A percentile compares a stretch with the other conserved stretches of the same genome.
Conservation (phyloP, 2,797 vertebrate species). For the Gymnothorax javanicus region DNA sequence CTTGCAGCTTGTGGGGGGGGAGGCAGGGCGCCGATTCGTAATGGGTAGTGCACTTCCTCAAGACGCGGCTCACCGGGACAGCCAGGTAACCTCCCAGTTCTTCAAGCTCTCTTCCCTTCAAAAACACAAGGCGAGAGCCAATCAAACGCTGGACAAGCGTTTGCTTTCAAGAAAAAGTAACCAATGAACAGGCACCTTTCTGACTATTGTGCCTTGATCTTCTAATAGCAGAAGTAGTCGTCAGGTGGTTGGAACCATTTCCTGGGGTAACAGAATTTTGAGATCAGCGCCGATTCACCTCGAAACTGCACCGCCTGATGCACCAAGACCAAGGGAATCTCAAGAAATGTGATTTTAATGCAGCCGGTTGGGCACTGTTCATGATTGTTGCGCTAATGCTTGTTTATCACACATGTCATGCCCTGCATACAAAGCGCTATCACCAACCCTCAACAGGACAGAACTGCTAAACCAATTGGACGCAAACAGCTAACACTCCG, state of each 20-base stretch:
- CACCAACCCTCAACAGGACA: too few relatives aligned
- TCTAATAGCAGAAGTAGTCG: not conserved
- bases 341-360: too few relatives aligned
- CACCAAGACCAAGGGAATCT: not conserved
- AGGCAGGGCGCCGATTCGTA: not conserved
- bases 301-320: not conserved
- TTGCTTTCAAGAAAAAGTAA: too few relatives aligned
- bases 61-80: slow-evolving; percentile 72
- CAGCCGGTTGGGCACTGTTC: too few relatives aligned
- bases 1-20: slow-evolving; percentile 8
- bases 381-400: too few relatives aligned
- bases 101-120: slow-evolving; percentile 80
- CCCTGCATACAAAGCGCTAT: too few relatives aligned
- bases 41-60: too few relatives aligned
- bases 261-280: not conserved
- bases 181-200: not conserved
- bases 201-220: not conserved
- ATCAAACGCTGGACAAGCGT: not conserved
- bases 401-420: too few relatives aligned
- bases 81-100: slow-evolving; percentile 81
- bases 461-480: too few relatives aligned
- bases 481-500: not conserved
- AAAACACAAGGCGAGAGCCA: slow-evolving; percentile 67
- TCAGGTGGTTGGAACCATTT: not conserved
- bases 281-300: not conserved